A percentile compares a stretch with the other conserved stretches of the same genome.
These are phyloP conservation scores for Penaeus indicus DNA, from an alignment of 1,140 invertebrate species.

Conservation along the genomic window DNA sequence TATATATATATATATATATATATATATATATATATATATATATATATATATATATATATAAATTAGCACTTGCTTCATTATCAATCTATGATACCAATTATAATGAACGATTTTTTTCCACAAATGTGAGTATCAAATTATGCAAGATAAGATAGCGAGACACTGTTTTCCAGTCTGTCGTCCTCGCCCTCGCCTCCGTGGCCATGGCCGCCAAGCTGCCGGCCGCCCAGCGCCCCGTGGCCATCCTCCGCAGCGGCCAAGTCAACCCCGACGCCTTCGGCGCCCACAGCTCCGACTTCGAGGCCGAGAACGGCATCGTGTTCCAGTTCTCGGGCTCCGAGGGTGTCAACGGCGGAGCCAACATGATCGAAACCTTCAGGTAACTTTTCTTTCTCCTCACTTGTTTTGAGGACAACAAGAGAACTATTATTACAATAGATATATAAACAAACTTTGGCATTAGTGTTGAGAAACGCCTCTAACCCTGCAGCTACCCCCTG, in stretches of 20 bases:
- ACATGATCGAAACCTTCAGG: slow-evolving; percentile 43
- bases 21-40: too few relatives aligned
- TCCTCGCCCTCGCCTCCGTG: slow-evolving; percentile 16
- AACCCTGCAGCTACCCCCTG: not conserved
- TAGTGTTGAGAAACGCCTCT: not conserved
- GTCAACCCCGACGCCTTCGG: slow-evolving; percentile 46
- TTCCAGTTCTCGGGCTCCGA: slow-evolving; percentile 38
- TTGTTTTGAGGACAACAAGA: not conserved
- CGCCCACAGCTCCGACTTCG: slow-evolving; percentile 55
- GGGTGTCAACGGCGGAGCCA: slow-evolving; percentile 32
- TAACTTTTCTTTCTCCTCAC: not conserved
- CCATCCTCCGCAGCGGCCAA: slow-evolving; percentile 39
- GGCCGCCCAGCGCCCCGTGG: not conserved
- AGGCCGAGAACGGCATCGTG: slow-evolving; percentile 46
- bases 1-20: too few relatives aligned
- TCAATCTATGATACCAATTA: too few relatives aligned
- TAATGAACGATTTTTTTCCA: too few relatives aligned
- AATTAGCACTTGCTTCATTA: too few relatives aligned
- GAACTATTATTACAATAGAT: too few relatives aligned
- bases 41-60: too few relatives aligned
- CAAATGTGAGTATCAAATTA: too few relatives aligned
- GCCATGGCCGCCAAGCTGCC: slow-evolving; percentile 34
- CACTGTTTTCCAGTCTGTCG: not conserved
- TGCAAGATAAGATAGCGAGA: too few relatives aligned
- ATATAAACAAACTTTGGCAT: not conserved